Conservation (phyloP, 2,113 vertebrate species). For the Lepisosteus osseus region DNA sequence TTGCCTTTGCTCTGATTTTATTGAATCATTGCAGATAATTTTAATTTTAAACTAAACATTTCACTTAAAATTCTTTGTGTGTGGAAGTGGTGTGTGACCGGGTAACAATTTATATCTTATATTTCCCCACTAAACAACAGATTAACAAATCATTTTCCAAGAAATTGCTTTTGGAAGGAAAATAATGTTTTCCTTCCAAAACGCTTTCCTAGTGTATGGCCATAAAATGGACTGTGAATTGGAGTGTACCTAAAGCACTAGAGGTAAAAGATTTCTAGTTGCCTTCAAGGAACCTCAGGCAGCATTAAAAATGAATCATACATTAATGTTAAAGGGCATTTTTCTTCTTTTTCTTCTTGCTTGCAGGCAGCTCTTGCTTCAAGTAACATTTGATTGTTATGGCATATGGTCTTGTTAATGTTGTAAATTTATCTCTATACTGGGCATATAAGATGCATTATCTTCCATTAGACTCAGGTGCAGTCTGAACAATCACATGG, state of each 20-base stretch:
- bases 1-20: no score
- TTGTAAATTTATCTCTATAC: constrained; percentile 20
- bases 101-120: no score
- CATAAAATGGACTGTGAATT: background rate
- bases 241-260: background rate
- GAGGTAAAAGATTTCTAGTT: background rate
- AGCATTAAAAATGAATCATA: constrained; percentile 3
- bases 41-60: no score
- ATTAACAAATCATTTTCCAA: no score
- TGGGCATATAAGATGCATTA: constrained; percentile 14
- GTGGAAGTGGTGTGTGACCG: no score
- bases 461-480: constrained; percentile 22
- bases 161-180: no score
- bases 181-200: background rate
- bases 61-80: no score
- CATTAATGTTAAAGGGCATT: background rate
- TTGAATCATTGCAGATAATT: no score
- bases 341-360: background rate
- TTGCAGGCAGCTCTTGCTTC: background rate
- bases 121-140: no score
- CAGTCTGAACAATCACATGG: constrained; percentile 6
- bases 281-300: background rate
- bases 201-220: background rate
- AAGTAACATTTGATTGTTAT: constrained; percentile 5
- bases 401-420: constrained; percentile 10